Conservation (phyloP, 1,140 invertebrate genomes). For the Panonychus citri region DNA sequence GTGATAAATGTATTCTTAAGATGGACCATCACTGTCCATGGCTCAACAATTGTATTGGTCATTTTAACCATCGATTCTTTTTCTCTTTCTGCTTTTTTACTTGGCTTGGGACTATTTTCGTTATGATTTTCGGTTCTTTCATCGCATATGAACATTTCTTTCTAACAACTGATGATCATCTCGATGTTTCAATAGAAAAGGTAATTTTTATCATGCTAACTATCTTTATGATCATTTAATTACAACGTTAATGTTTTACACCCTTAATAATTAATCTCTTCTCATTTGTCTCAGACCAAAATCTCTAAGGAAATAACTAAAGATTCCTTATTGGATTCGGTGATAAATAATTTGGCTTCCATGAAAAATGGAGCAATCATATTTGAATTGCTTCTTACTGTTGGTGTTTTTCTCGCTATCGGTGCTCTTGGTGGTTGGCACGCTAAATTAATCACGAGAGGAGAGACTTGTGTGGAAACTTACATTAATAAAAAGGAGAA, state of each 20-base stretch:
- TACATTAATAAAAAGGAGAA: conserved; percentile 61
- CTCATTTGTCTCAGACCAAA: too few relatives aligned
- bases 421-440: conserved; percentile 57
- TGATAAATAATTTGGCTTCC: not conserved
- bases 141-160: conserved; percentile 62
- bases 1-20: conserved; percentile 70
- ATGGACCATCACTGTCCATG: conserved; percentile 99
- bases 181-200: too few relatives aligned
- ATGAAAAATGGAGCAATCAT: conserved; percentile 22
- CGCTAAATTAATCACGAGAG: conserved; percentile 47
- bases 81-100: conserved; percentile 81
- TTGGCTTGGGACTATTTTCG: conserved; percentile 55
- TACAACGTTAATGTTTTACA: too few relatives aligned
- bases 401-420: conserved; percentile 43
- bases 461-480: conserved; percentile 77
- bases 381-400: conserved; percentile 3
- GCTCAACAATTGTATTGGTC: conserved; percentile 91
- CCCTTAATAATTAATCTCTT: too few relatives aligned
- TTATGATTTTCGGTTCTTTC: conserved; percentile 60
- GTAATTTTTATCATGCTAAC: too few relatives aligned
- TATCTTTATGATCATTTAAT: too few relatives aligned
- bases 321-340: too few relatives aligned
- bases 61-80: conserved; percentile 79
- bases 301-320: too few relatives aligned
- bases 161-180: conserved; percentile 24